Base-by-base conservation (phyloP, 2,113 vertebrate genomes). In the Bos javanicus region DNA sequence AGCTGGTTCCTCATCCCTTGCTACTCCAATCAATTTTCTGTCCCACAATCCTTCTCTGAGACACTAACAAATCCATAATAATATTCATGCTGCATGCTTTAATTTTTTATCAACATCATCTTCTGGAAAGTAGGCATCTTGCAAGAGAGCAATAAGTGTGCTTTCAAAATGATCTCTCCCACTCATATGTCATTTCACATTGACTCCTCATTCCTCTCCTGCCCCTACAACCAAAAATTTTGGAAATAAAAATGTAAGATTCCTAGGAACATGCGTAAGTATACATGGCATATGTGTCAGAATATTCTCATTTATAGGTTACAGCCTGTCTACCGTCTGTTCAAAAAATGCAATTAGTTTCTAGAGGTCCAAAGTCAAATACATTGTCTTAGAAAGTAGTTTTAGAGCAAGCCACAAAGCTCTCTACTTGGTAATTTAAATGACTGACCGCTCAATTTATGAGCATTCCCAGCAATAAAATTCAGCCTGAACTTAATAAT, bases 371-470 rank as follows among this genome's bases (percentile, higher is more conserved):
- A 98, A 99, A 99, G 99, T 99, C 98, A 99, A 99, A 99, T 97
- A 97, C 97, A 98, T 97, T 98, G 98, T 98, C 98, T 99, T 98
- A 98, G 92, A 98, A 98, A 98, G 98, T 98, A 98, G 98, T 96
- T 98, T 98, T 98, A 98, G 86, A 98, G 97, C 96, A 98, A 98
- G 98, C 91, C 36, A 4, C 98, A 99, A 95, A 98, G 98, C 97
- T 98, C 97, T 99, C 98, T 98, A 95, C 98, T 99, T 98, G 94
- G 98, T 99, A 99, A 99, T 99, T 99, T 99, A 99, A 99, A 99
- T 99, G 99, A 99, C 99, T 99, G 99, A 99, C 99, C 98, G 96
- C 98, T 99, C 99, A 99, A 99, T 99, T 99, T 99, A 99, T 99
- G 99, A 99, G 98, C 98, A 98, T 99, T 99, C 97, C 94, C 91